Base-by-base conservation (phyloP, 1,140 invertebrate species). In the Lithobius niger region DNA sequence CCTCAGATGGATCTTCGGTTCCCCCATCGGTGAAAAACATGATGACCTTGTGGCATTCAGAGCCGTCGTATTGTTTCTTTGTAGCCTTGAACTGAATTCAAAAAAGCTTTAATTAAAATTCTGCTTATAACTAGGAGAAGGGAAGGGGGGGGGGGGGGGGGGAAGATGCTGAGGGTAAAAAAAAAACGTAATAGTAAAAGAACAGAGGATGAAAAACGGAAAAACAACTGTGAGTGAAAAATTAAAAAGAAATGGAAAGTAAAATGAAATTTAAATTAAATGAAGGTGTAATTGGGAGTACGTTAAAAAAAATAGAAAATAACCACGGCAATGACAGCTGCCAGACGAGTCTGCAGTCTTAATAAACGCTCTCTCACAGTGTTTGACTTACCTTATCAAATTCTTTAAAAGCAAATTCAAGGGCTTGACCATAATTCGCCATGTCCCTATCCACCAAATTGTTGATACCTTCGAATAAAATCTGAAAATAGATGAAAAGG, bases 11-110 rank as follows among this genome's bases (percentile, higher is more conserved):
- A 59, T 71, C 74, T 56, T 78, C 76, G 2, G 78, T 78, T 10
- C 78, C 77, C 22, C 80, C 79, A 64, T 81, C 79, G 43, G 79
- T 81, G 52, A 81, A 75, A 19, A 81, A 57, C 74, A 81, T 77
- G 25, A 81, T 79, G 15, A 76, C 73, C 61, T 77, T 76, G 62
- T 80, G 77, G 61, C 79, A 82, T n/a, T 72, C 61, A 10, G 67
- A 54, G 4, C 69, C 66, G 49, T 64, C 61, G 51, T 61, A 61
- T 13, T 25, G 42, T 40, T 62, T 40, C 43, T 56, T 47, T 15
- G 31, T 61, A 40, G 48, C 53, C 3, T 60, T 51, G 57, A 66
- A 66, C 61, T 60, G 49, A 6, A 51, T 25, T 36, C 6, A 51
- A 6, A 27, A 36, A n/a, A n/a, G 22, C 6, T 18, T 10, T 47